Evolutionary conservation across 2,888 invertebrate genomes (phyloP).

Genomic region (Laspeyria flexula): DNA sequence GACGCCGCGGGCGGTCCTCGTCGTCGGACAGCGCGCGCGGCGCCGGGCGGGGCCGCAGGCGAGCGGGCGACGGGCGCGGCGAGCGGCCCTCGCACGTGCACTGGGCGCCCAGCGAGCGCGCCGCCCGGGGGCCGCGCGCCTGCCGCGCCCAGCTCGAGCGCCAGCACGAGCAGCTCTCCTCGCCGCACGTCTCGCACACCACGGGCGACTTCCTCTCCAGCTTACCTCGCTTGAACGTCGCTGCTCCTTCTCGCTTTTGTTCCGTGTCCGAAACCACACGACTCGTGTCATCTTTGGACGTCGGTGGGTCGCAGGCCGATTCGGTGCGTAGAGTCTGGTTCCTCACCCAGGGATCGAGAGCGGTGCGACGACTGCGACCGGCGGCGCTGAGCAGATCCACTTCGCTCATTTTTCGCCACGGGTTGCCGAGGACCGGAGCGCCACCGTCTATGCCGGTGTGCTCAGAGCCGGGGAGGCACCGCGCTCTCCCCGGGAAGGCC

Average conservation of each 20-base stretch:
- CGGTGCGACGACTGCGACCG: slow-evolving; percentile 34
- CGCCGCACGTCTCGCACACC: slow-evolving; percentile 63
- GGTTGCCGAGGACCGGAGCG: slow-evolving; percentile 53
- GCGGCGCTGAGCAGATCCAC: slow-evolving; percentile 55
- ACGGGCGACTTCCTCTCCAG: slow-evolving; percentile 61
- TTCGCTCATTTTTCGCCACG: slow-evolving; percentile 74
- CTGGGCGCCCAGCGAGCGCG: slow-evolving; percentile 42
- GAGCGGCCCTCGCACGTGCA: slow-evolving; percentile 56
- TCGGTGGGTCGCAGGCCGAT: slow-evolving; percentile 23
- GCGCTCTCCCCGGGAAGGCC: slow-evolving; percentile 18
- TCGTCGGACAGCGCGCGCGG: slow-evolving; percentile 62
- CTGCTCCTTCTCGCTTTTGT: slow-evolving; percentile 36
- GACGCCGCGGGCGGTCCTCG: slow-evolving; percentile 63
- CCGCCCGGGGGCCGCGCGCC: slow-evolving; percentile 41
- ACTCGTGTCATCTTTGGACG: slow-evolving; percentile 40
- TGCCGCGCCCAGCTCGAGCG: slow-evolving; percentile 46
- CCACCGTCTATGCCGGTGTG: slow-evolving; percentile 44
- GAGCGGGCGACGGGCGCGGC: slow-evolving; percentile 48
- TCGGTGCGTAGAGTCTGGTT: slow-evolving; percentile 35
- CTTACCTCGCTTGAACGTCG: slow-evolving; percentile 52
- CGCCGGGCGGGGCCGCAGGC: slow-evolving; percentile 40
- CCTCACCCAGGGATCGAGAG: slow-evolving; percentile 56
- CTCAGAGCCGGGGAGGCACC: slow-evolving; percentile 36
- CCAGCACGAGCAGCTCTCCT: slow-evolving; percentile 62
- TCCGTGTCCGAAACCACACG: slow-evolving; percentile 35